Base-by-base conservation (phyloP, 2,888 invertebrate genomes). In the Sialis fuliginosa region DNA sequence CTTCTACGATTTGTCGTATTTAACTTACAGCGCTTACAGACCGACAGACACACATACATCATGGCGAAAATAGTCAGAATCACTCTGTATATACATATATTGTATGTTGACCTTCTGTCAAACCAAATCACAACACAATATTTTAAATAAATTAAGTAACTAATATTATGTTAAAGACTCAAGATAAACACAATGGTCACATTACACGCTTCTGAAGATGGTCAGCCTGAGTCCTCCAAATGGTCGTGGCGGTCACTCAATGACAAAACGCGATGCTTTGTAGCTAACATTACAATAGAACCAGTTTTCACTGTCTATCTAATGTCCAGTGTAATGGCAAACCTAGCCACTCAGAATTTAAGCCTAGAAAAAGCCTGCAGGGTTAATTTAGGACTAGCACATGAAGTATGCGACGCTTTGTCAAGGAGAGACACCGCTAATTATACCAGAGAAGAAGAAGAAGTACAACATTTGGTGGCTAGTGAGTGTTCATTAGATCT, bases 361-460 rank as follows among this genome's bases (percentile, higher is more conserved):
- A 86, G 86, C 61, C 68, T 88, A 58, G 88, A 88, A 62, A 88
- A 89, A 63, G 88, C 88, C 1, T 89, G 89, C 60, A 67, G 87
- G 52, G 87, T 88, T 1, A 89, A 89, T 62, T 70, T 88, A 56
- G 71, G 67, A 6, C 86, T 81, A 56, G 72, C 79, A 1, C 74
- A 76, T 48, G 74, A 77, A 52, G 72, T 87, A 4, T 89, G 89
- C 61, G 79, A 81, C 56, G 85, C 88, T 0, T 64, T 89, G 35
- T 79, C 83, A 1, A 70, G 73, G 46, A 71, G 87, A 57, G 75
- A 84, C 54, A 87, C 86, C 13, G 73, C 74, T 6, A 72, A 71
- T 52, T 79, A 76, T 55, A 69, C 74, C 3, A 56, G 61, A 42
- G 72, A 82, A 61, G 81, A 81, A 56, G 60, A 71, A 8, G 69